Conservation (phyloP, 2,888 invertebrate genomes). For the Mesochorus sp. region DNA sequence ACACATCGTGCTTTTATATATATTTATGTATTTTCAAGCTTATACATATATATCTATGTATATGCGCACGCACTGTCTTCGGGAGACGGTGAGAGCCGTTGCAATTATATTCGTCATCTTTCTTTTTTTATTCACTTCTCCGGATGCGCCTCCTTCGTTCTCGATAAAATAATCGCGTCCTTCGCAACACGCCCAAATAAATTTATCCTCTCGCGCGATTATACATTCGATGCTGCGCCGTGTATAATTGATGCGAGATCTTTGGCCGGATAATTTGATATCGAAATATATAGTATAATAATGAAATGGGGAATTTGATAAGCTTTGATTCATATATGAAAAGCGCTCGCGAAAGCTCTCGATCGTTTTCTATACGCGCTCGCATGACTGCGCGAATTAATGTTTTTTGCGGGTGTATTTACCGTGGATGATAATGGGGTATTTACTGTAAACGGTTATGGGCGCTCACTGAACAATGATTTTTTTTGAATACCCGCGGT, state of each 20-base stretch:
- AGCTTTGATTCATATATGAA: too few relatives aligned
- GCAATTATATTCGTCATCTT: not conserved
- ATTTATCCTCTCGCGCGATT: conserved; percentile 13
- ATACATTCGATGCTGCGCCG: not conserved
- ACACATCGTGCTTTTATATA: not conserved
- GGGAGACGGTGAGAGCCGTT: not conserved
- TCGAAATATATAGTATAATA: too few relatives aligned
- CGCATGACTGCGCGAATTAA: too few relatives aligned
- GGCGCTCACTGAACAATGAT: conserved; percentile 3
- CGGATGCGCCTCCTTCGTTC: conserved; percentile 4
- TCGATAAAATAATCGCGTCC: conserved; percentile 24
- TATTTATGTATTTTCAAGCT: not conserved
- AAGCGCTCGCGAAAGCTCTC: too few relatives aligned
- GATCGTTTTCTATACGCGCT: too few relatives aligned
- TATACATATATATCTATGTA: not conserved
- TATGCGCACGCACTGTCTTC: too few relatives aligned
- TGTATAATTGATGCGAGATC: not conserved
- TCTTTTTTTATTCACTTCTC: too few relatives aligned
- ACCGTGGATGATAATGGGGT: too few relatives aligned
- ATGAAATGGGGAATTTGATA: too few relatives aligned
- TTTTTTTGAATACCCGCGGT: not conserved
- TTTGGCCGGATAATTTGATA: not conserved
- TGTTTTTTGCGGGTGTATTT: too few relatives aligned
- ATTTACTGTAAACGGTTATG: not conserved
- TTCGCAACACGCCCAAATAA: conserved; percentile 1